phyloP scores from a whole-genome alignment of 2,797 vertebrate genomes.

The Nyctibius grandis region DNA sequence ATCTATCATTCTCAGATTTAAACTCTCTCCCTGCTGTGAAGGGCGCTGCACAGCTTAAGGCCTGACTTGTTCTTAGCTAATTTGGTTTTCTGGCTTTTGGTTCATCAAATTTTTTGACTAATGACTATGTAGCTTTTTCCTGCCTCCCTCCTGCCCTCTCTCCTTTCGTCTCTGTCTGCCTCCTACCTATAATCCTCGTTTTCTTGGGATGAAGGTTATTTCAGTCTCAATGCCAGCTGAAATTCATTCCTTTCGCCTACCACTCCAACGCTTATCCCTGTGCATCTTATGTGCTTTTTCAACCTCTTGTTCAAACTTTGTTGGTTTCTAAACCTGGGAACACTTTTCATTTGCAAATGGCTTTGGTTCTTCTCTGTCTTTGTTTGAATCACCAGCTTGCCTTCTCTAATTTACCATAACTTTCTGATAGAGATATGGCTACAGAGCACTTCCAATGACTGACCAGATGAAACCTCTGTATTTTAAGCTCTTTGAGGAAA shows the following conservation, averaged over 20 bases:
- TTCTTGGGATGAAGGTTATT: neutral
- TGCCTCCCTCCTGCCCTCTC: neutral
- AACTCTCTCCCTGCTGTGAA: neutral
- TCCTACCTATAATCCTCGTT: neutral
- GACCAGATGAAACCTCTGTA: neutral
- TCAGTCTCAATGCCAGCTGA: conserved; percentile 3
- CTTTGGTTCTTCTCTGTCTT: neutral
- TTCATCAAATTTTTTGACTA: neutral
- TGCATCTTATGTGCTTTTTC: neutral
- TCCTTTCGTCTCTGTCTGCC: neutral
- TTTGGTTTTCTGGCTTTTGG: neutral
- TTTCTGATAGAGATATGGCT: neutral
- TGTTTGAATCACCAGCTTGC: neutral
- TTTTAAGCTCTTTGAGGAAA: conserved; percentile 22
- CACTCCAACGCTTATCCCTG: neutral
- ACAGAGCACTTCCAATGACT: conserved; percentile 2
- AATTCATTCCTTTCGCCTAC: neutral
- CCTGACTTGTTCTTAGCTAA: neutral
- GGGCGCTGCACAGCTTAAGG: neutral
- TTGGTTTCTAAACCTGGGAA: conserved; percentile 36
- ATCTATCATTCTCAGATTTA: neutral
- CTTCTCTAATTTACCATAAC: conserved; percentile 3
- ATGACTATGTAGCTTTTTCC: neutral
- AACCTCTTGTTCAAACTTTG: neutral
- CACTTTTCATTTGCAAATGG: conserved; percentile 28